Evolutionary conservation across 2,113 vertebrate species (phyloP), one percentile per base, ranked within the genome.

Genomic region (Burhinus bistriatus): DNA sequence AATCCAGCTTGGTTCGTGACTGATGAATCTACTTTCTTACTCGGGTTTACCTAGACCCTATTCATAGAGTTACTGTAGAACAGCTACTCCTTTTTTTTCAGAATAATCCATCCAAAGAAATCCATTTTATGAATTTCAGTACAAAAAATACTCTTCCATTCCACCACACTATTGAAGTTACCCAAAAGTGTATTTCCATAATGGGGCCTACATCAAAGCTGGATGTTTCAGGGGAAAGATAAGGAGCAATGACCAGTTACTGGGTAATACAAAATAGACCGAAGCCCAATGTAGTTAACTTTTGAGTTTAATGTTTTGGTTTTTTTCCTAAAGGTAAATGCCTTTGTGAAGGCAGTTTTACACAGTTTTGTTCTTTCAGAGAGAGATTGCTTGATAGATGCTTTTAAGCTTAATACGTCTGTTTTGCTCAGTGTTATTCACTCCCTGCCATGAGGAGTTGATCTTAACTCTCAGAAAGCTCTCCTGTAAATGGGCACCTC

Each of bases 381-480:
- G 52, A 34, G 1, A 47, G 36, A 36, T 4, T n/a, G n/a, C 13
- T 66, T 20, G 51, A 59, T 32, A 44, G 0, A 29, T 0, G 3
- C 19, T 70, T 83, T 36, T 36, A 78, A n/a, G 54, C 18, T 27
- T 36, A 42, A 54, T 2, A 12, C 15, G 2, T 36, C 29, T 32
- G 29, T 5, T 88, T 49, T 71, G 16, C 44, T 88, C 7, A 2
- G 26, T 15, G 5, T 59, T 69, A 38, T 26, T 51, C 44, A 9
- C 21, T 76, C 32, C 32, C 64, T 29, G 47, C 3, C 1, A 22
- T 6, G 54, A 73, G 76, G 36, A 45, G 47, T 22, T 12, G 17
- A 44, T 22, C 29, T 26, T 25, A 18, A 21, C 51, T 30, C 15
- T 34, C 22, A 16, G 65, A 42, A 44, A 49, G 30, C 44, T 65